Base-by-base conservation (phyloP, 2,888 invertebrate species). In the Ceraclea dissimilis region DNA sequence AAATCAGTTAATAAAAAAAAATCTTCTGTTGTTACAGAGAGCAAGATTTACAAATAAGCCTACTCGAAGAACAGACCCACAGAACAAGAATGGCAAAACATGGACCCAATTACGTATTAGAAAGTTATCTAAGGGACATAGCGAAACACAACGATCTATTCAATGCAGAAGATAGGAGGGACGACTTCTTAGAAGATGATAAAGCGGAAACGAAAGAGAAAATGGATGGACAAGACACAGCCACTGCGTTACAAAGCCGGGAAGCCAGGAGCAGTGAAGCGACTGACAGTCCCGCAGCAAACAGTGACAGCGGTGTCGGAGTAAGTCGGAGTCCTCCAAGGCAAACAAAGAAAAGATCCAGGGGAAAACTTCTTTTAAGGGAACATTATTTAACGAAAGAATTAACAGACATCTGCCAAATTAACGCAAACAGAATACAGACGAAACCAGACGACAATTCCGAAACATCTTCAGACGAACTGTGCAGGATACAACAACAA, bases 71-170 rank as follows among this genome's bases (percentile, higher is more conserved):
- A 66, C 85, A 87, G 67, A 85, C 87, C 22, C 89, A 90, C 70
- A 81, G 83, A 62, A 81, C 79, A 47, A 75, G 88, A 49, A 84
- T 86, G 71, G 81, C 85, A 62, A 85, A 86, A 65, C 82, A 88
- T 66, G 89, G 89, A 17, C 86, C 86, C 60, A 89, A 90, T 70
- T 90, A 90, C 68, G 77, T 90, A 49, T 74, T 89, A 16, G 88
- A 89, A 69, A 85, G 89, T 1, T 90, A 90, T 68, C 76, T 90
- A 46, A 79, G 78, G 63, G 62, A 62, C 33, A 60, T 60, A n/a
- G 60, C 60, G 10, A 54, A 53, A 49, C 53, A 57, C 47, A 55
- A 55, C 49, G 57, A 59, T 26, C 16, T 49, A 13, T 16, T 39
- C 13, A 39, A 50, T 43, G 49, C 16, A 8, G 52, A 52, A 34